These are phyloP conservation scores for Seira sanloemensis DNA, from an alignment of 2,888 invertebrate genomes.

Conservation along the genomic window DNA sequence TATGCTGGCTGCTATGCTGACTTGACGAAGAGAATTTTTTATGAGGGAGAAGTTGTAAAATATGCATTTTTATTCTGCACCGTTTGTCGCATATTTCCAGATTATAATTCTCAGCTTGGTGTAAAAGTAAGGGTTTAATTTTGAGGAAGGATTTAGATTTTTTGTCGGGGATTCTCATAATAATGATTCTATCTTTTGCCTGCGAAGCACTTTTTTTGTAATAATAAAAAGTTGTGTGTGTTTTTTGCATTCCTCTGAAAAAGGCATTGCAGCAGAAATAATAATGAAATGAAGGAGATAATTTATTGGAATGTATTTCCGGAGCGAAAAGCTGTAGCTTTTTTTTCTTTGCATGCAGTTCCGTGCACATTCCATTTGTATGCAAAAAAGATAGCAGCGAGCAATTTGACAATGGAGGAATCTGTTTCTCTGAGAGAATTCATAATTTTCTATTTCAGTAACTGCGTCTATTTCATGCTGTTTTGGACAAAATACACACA, in stretches of 20 bases:
- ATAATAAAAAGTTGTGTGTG: background rate
- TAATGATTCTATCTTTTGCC: background rate
- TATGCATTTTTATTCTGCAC: background rate
- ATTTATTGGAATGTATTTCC: background rate
- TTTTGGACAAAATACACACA: background rate
- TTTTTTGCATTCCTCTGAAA: background rate
- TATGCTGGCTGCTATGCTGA: background rate
- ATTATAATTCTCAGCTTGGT: background rate
- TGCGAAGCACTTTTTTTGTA: background rate
- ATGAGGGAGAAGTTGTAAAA: background rate
- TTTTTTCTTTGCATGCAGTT: background rate
- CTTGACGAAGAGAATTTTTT: background rate
- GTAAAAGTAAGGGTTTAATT: background rate
- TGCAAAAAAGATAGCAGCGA: conserved; percentile 38
- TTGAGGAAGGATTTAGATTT: background rate
- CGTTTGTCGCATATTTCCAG: background rate
- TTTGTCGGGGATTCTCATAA: background rate
- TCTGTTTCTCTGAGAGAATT: background rate
- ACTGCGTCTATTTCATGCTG: background rate
- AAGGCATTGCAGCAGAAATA: background rate
- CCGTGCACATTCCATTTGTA: conserved; percentile 46
- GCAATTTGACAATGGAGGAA: background rate
- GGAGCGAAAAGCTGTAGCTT: background rate
- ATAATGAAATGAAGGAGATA: background rate
- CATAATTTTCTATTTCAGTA: background rate